These are phyloP conservation scores for Chromobotia macracanthus DNA, from an alignment of 2,797 vertebrate species.

Conservation along the genomic window DNA sequence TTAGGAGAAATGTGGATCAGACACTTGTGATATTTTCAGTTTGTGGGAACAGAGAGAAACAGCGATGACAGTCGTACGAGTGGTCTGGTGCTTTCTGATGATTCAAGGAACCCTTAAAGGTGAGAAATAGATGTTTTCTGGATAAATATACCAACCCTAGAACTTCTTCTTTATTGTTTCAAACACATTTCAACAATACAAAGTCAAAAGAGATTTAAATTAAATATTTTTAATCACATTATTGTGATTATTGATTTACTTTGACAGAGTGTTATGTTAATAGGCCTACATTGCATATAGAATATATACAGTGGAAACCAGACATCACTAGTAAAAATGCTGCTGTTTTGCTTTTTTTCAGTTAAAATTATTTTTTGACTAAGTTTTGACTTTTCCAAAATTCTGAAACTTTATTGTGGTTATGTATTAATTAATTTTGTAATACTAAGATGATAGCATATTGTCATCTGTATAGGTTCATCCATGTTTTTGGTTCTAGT, in stretches of 20 bases:
- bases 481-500: background rate
- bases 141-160: background rate
- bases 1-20: slow-evolving; percentile 36
- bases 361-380: too few species aligned
- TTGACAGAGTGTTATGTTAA: too few species aligned
- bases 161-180: background rate
- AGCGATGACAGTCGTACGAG: slow-evolving; percentile 22
- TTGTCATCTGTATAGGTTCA: background rate
- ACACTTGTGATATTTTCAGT: slow-evolving; percentile 41
- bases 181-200: background rate
- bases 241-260: too few species aligned
- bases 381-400: too few species aligned
- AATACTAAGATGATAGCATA: too few species aligned
- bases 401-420: too few species aligned
- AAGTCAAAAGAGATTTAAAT: background rate
- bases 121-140: slow-evolving; percentile 56
- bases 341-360: too few species aligned
- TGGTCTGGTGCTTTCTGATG: slow-evolving; percentile 23
- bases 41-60: slow-evolving; percentile 32
- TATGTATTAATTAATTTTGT: too few species aligned
- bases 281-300: too few species aligned
- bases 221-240: too few species aligned
- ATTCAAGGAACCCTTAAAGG: slow-evolving; percentile 60
- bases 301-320: too few species aligned
- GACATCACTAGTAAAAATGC: too few species aligned